Base-by-base conservation (phyloP, 2,888 invertebrate species). In the Sipha maydis region DNA sequence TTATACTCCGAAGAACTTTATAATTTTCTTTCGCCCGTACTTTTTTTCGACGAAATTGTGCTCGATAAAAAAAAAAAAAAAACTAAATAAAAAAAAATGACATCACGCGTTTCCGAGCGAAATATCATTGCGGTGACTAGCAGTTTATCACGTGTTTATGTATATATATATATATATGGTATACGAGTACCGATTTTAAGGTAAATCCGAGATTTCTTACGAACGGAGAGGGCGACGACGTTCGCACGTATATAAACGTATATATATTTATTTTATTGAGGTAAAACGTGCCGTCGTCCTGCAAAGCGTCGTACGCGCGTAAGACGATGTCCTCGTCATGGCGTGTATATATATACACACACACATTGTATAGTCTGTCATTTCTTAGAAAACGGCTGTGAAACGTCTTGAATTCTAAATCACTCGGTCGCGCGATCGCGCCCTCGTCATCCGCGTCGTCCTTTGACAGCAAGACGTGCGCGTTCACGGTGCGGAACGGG, bases 371-470 rank as follows among this genome's bases (percentile, higher is more conserved):
- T 7, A 31, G 88, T 82, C 41, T 41, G 75, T 88, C 75, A n/a
- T 88, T 67, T 82, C 85, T 76, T 75, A 25, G 61, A 61, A 79
- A 88, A 88, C 82, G 82, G 75, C 48, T 67, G 88, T 67, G 80
- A 41, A 80, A 86, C 79, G 86, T 86, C 80, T 86, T 88, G 88
- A 88, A 88, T 88, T 82, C 82, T n/a, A 88, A 88, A 88, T 88
- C 75, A 56, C 67, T 41, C 71, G 86, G 86, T 38, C 34, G 21
- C 56, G 56, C 48, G 48, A 14, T 14, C 56, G 56, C 48, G 48
- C 48, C 25, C 61, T 25, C 61, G 54, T 38, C 41, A 54, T 77
- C 54, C 79, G 31, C 73, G 11, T 17, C 3, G 71, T 71, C 73
- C 73, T 34, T 31, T 61, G 56, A 56, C 67, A 67, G 67, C n/a